Conservation (phyloP, 2,797 vertebrate species). For the Oreochromis grahami region DNA sequence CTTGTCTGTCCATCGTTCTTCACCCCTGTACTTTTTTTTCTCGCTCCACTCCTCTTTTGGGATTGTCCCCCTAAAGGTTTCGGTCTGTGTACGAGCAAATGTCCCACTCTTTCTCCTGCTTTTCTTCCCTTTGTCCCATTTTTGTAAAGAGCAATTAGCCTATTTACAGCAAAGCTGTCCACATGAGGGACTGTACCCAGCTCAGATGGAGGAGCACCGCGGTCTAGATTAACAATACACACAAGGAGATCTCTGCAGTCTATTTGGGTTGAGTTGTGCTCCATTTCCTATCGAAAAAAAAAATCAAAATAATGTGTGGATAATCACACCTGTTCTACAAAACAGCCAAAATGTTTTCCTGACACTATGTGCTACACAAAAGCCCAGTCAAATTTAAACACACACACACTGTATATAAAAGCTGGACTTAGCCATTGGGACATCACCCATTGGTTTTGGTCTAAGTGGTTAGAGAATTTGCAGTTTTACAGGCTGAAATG, state of each 20-base stretch:
- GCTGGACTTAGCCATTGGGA: background rate
- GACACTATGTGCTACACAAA: background rate
- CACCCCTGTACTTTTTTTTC: background rate
- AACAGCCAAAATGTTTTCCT: background rate
- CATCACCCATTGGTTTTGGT: background rate
- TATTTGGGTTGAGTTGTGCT: background rate
- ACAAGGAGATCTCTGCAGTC: background rate
- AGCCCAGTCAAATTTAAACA: background rate
- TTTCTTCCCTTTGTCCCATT: slow-evolving; percentile 38
- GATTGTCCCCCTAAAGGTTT: background rate
- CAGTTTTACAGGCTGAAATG: background rate
- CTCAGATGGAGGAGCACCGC: background rate
- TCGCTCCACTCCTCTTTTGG: background rate
- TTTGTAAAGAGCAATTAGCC: slow-evolving; percentile 67
- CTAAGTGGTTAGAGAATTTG: background rate
- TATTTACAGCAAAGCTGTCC: slow-evolving; percentile 34
- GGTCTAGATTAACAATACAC: slow-evolving; percentile 34
- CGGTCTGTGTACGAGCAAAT: background rate
- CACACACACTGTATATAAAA: background rate
- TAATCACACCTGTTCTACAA: background rate
- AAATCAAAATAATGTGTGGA: background rate
- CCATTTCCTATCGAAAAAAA: background rate
- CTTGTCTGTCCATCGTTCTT: background rate
- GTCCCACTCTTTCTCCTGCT: background rate
- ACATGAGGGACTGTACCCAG: slow-evolving; percentile 2